Base-by-base conservation (phyloP, 2,888 invertebrate species). In the Alcis repandata region DNA sequence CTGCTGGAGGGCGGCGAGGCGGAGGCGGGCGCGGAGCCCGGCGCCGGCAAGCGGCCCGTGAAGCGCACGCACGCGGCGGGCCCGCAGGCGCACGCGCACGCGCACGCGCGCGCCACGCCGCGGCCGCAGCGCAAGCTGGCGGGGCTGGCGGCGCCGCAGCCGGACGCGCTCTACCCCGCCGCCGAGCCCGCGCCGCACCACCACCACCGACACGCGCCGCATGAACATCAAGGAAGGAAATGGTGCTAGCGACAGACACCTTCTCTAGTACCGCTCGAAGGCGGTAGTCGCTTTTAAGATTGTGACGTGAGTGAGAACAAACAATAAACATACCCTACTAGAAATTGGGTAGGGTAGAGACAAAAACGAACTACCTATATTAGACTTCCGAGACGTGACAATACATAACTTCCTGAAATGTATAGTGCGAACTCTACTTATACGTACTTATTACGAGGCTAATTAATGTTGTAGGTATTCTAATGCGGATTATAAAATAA, bases 11-110 rank as follows among this genome's bases (percentile, higher is more conserved):
- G 91, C 32, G 87, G 88, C 76, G 91, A 91, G 69, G 82, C 89
- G 13, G 95, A 86, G 63, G 78, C 80, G 8, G 77, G 77, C 56
- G 72, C 68, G 2, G 79, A 77, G 84, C 27, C n/a, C 27, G 27
- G 27, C 27, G 96, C 70, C 38, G 77, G 72, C 68, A 91, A 92
- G 73, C 94, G 95, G 78, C 94, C 95, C 0, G 94, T 94, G 59
- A 96, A 96, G 80, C 87, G 96, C 51, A 95, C 89, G n/a, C 90
- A 92, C 72, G 92, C 88, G 11, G 83, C 79, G 0, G 90, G 88
- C 70, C 82, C 82, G 59, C 3, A 2, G 27, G 27, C 27, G n/a
- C 83, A 86, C 83, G 79, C 82, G 41, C 89, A 89, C 67, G 22
- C 15, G 9, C 1, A 70, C 84, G 67, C 75, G 89, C 81, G 90